Base-by-base conservation (phyloP, 2,113 vertebrate species). In the Osmerus mordax region DNA sequence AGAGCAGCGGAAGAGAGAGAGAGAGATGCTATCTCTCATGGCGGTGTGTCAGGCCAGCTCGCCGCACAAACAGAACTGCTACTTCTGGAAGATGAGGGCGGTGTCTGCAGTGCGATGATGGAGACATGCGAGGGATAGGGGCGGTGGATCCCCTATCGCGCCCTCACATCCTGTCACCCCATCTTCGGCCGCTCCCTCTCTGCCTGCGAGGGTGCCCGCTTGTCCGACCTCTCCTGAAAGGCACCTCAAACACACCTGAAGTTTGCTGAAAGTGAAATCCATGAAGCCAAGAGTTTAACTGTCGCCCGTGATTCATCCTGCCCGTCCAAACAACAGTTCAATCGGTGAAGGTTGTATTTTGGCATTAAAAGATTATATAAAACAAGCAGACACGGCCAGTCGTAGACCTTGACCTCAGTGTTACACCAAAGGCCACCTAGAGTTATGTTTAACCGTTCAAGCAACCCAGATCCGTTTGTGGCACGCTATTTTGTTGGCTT, bases 391-490 rank as follows among this genome's bases (percentile, higher is more conserved):
- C 36, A 9, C 36, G 5, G 36, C 36, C 36, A 41, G 36, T 41
- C 36, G 36, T 9, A 41, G 36, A 41, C 36, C 36, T 41, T 56
- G 6, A n/a, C 54, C 14, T 56, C 15, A 9, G 4, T 9, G 54
- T n/a, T 1, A 56, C 54, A 18, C 47, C 73, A 75, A 71, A 76
- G 72, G 71, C 74, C 77, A 52, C 32, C 14, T 69, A 68, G 58
- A 78, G 85, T 77, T 84, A 84, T 75, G 81, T 86, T 84, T 79
- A 81, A 87, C 78, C 70, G 64, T 68, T 36, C 74, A 81, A 47
- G 79, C 73, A 75, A n/a, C 54, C 14, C 15, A 3, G 54, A n/a
- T 18, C 15, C 16, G 15, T 84, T 65, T 72, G 75, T 78, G 72
- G 84, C 73, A 84, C 36, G 21, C 63, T 77, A 36, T 19, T n/a